Evolutionary conservation across 2,888 invertebrate species (phyloP).

Genomic region (Branchipolynoe longqiensis): DNA sequence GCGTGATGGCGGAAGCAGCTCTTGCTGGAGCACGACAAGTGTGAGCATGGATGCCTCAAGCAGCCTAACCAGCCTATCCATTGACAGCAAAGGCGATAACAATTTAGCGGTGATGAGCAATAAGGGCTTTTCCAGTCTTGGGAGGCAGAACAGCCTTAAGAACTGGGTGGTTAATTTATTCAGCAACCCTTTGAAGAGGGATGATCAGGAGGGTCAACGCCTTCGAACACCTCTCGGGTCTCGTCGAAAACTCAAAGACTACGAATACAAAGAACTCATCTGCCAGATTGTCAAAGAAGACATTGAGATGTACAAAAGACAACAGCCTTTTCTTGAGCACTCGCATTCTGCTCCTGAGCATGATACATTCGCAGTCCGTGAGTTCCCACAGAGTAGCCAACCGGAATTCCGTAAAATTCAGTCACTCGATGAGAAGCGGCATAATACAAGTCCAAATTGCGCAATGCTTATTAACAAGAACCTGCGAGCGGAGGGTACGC

Average conservation of each 20-base stretch:
- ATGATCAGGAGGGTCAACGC: neutral
- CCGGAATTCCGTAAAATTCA: neutral
- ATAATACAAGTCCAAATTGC: neutral
- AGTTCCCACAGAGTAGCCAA: conserved; percentile 65
- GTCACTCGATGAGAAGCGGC: conserved; percentile 4
- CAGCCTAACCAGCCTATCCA: neutral
- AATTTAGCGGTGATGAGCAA: neutral
- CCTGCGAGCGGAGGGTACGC: neutral
- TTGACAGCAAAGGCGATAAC: neutral
- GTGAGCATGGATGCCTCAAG: neutral
- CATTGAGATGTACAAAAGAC: conserved; percentile 30
- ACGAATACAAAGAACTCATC: conserved; percentile 60
- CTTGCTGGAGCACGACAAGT: neutral
- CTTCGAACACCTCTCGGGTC: neutral
- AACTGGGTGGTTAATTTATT: conserved; percentile 10
- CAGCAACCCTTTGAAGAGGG: neutral
- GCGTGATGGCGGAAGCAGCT: conserved; percentile 21
- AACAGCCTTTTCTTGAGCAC: conserved; percentile 55
- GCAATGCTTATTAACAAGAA: neutral
- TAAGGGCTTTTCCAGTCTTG: neutral
- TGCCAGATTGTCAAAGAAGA: conserved; percentile 62
- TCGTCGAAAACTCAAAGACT: conserved; percentile 43
- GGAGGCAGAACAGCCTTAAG: neutral
- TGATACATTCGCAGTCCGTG: conserved; percentile 64
- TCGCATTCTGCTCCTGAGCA: conserved; percentile 46